Evolutionary conservation across 2,888 invertebrate genomes (phyloP).

Genomic region (Galeruca laticollis): DNA sequence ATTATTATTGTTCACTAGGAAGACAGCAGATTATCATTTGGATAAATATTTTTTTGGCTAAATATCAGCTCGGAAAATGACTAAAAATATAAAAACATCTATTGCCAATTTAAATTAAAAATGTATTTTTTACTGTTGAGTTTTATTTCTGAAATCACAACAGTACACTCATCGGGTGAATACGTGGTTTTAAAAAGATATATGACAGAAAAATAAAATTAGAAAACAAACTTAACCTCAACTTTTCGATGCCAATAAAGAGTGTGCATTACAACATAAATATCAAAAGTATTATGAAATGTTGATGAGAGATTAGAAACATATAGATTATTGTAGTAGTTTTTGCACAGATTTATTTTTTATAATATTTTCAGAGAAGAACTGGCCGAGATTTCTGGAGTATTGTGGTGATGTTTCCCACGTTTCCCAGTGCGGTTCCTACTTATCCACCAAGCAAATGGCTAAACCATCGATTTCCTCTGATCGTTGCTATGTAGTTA

Average conservation of each 20-base stretch:
- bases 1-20: slow-evolving; percentile 19
- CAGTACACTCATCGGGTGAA: not conserved
- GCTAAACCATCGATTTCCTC: too few relatives aligned
- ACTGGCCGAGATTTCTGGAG: too few relatives aligned
- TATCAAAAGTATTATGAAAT: not conserved
- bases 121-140: slow-evolving; percentile 22
- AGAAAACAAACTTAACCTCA: not conserved
- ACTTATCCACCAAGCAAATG: too few relatives aligned
- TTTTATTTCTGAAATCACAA: slow-evolving; percentile 28
- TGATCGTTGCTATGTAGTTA: too few relatives aligned
- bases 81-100: slow-evolving; percentile 54
- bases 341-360: too few relatives aligned
- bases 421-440: too few relatives aligned
- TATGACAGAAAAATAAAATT: not conserved
- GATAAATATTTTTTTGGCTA: slow-evolving; percentile 51
- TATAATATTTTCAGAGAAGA: too few relatives aligned
- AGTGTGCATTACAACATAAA: not conserved
- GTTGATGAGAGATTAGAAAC: not conserved
- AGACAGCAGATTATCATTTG: slow-evolving; percentile 25
- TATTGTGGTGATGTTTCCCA: too few relatives aligned
- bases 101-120: slow-evolving; percentile 40
- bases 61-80: slow-evolving; percentile 48
- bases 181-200: not conserved
- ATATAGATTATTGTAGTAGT: not conserved
- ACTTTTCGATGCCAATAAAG: not conserved